Evolutionary conservation across 2,888 invertebrate species (phyloP), one percentile per base, ranked within the genome.

Genomic region (Creontiades dilutus): DNA sequence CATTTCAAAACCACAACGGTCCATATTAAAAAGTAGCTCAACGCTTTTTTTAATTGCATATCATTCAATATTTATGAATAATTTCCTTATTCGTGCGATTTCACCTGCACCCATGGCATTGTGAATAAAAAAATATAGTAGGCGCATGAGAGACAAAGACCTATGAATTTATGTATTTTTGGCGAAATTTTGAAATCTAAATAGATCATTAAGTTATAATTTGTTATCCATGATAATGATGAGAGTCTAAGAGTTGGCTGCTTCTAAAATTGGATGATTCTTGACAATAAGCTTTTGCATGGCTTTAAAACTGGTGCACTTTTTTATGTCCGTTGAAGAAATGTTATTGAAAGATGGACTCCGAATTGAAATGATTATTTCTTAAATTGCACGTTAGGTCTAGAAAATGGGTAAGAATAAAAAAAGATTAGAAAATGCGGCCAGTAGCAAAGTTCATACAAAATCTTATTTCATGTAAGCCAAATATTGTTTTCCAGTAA

Each of bases 391-490:
- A 75, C 23, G 9, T 75, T 37, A 37, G 37, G 37, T 37, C 37
- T 37, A 37, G 37, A 37, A 37, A 75, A 23, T 37, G 5, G 0
- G 7, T n/a, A 84, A 52, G 55, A 12, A 46, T 14, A 61, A 37
- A 37, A 27, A 46, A 61, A 28, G 0, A 46, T 61, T 13, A 14
- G 37, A 57, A 80, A 88, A 57, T 88, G 81, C 55, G 90, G 90
- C 90, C 90, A 88, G 90, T 75, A 90, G 90, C 90, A 90, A 90
- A 90, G 90, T 90, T 90, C 90, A 89, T 87, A 89, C 88, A 88
- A 81, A 80, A 78, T 88, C 81, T 87, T 88, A 90, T 86, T 46
- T 86, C 76, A 47, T 75, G 75, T 27, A 76, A 75, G 86, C 86
- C 86, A 57, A 61, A 47, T 89, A 4, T 23, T 9, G 23, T 68